phyloP scores from a whole-genome alignment of 2,797 vertebrate genomes.

The Forpus xanthops region DNA sequence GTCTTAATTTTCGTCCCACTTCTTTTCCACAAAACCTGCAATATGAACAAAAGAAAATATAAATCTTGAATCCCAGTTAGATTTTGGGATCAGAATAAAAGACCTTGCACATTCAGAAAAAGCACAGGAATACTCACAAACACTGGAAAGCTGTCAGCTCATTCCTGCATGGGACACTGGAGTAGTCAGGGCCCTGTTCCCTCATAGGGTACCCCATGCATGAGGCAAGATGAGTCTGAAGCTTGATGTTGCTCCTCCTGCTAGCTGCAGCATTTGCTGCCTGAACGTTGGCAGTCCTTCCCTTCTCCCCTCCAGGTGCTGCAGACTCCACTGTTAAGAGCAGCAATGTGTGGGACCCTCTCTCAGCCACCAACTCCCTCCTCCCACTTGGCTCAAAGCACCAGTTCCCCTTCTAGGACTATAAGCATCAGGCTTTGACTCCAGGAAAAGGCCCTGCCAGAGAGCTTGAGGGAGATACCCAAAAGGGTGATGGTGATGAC shows the following conservation, averaged over 20 bases:
- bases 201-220: accelerated
- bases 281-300: not conserved
- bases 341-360: accelerated
- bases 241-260: not conserved
- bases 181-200: not conserved
- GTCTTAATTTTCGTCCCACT: not conserved
- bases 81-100: not conserved
- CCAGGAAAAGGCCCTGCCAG: not conserved
- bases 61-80: not conserved
- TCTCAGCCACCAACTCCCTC: not conserved
- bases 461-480: not conserved
- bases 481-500: not conserved
- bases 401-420: not conserved
- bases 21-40: not conserved
- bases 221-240: accelerated
- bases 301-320: not conserved
- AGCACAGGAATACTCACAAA: not conserved
- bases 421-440: not conserved
- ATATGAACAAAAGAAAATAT: not conserved
- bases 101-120: not conserved
- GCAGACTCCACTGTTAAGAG: not conserved
- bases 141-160: not conserved
- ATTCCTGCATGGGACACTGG: accelerated
- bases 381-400: not conserved
- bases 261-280: not conserved